Conservation (phyloP, 2,888 invertebrate species). For the Agrotis exclamationis region DNA sequence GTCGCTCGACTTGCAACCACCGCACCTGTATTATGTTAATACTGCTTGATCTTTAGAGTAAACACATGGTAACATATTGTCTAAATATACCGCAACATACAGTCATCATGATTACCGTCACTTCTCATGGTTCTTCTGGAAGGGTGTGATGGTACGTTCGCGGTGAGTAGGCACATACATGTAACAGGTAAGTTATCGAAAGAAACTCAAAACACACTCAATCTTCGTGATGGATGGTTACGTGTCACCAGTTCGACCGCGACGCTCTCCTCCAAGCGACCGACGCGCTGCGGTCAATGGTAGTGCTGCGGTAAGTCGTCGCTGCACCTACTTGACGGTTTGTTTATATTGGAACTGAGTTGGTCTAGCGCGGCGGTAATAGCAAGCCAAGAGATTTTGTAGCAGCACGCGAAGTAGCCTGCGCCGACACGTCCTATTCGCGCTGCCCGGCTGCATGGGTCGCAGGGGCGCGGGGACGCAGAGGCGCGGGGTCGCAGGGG, state of each 20-base stretch:
- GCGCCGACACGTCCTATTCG: neutral
- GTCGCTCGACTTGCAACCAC: slow-evolving; percentile 31
- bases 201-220: neutral
- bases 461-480: neutral
- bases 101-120: neutral
- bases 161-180: neutral
- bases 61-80: neutral
- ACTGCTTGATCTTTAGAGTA: no score
- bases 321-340: neutral
- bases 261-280: neutral
- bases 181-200: neutral
- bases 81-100: no score
- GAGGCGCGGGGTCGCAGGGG: neutral
- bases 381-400: slow-evolving; percentile 35
- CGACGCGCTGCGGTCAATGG: neutral
- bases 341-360: neutral
- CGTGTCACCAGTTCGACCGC: neutral
- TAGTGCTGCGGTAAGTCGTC: neutral
- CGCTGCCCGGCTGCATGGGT: neutral
- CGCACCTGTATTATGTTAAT: no score
- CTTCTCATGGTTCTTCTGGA: neutral
- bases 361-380: neutral
- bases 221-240: slow-evolving; percentile 26
- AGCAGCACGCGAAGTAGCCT: neutral
- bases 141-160: no score